These are phyloP conservation scores for Tylochromis polylepis DNA, from an alignment of 2,113 vertebrate species.

Conservation along the genomic window DNA sequence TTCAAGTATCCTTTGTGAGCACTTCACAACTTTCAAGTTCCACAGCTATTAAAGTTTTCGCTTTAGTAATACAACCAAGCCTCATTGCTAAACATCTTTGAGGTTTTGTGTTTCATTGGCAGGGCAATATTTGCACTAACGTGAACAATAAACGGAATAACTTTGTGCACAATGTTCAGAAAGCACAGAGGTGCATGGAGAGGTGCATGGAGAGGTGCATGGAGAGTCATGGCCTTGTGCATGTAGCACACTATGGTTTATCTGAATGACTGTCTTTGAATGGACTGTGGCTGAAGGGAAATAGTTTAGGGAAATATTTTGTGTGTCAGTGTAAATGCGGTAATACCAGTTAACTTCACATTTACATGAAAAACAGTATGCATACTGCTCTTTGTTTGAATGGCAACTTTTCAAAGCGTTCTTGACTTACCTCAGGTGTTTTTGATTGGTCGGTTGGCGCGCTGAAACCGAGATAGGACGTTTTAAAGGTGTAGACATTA, in stretches of 20 bases:
- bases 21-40: not conserved
- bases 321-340: not conserved
- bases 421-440: not conserved
- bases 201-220: too few relatives aligned
- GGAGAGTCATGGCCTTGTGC: not conserved
- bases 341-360: not conserved
- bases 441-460: not conserved
- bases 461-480: not conserved
- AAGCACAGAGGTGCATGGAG: not conserved
- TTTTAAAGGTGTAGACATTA: not conserved
- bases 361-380: not conserved
- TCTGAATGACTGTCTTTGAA: not conserved
- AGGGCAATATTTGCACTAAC: constrained; percentile 18
- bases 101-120: not conserved
- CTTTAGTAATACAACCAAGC: not conserved
- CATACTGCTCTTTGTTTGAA: not conserved
- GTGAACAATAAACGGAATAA: constrained; percentile 18
- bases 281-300: not conserved
- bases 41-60: not conserved
- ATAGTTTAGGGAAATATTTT: not conserved
- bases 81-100: constrained; percentile 7
- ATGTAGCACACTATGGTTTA: not conserved
- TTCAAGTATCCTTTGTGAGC: not conserved
- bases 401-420: not conserved
- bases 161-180: not conserved